Evolutionary conservation across 1,140 invertebrate genomes (phyloP).

Genomic region (Hesperophylax magnus): DNA sequence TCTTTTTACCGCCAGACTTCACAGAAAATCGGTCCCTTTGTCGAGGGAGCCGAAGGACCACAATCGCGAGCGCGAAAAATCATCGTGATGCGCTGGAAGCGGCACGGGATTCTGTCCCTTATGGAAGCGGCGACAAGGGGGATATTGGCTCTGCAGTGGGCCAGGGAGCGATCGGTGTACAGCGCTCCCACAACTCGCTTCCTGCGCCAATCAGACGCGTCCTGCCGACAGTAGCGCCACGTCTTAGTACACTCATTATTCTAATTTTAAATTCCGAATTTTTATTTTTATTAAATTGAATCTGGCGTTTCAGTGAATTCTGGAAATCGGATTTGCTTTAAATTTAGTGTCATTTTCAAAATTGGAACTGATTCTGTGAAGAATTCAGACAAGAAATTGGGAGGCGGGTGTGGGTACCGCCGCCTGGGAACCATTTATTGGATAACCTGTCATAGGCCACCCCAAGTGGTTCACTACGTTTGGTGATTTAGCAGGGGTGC

Average conservation of each 20-base stretch:
- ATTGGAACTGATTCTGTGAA: too few species aligned
- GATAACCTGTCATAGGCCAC: too few species aligned
- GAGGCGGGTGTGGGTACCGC: too few species aligned
- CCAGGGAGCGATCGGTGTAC: conserved; percentile 15
- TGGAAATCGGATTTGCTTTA: too few species aligned
- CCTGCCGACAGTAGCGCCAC: conserved; percentile 58
- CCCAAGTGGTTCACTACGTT: too few species aligned
- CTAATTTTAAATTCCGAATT: too few species aligned
- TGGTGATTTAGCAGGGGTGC: too few species aligned
- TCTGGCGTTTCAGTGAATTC: too few species aligned
- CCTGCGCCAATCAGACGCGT: conserved; percentile 63
- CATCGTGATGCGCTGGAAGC: background rate
- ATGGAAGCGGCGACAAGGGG: background rate
- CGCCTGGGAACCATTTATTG: too few species aligned
- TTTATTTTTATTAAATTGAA: too few species aligned
- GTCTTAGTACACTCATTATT: conserved; percentile 1
- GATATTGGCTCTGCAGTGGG: conserved; percentile 2
- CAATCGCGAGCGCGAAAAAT: background rate
- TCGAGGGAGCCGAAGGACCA: background rate
- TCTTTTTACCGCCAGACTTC: background rate
- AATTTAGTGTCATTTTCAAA: too few species aligned
- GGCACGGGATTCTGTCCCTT: conserved; percentile 17
- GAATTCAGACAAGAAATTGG: too few species aligned
- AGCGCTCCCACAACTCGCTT: conserved; percentile 58
- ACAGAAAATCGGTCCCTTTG: background rate